A percentile compares a stretch with the other conserved stretches of the same genome.
These are phyloP conservation scores for Cebidichthys violaceus DNA, from an alignment of 2,113 vertebrate genomes.

Conservation along the genomic window DNA sequence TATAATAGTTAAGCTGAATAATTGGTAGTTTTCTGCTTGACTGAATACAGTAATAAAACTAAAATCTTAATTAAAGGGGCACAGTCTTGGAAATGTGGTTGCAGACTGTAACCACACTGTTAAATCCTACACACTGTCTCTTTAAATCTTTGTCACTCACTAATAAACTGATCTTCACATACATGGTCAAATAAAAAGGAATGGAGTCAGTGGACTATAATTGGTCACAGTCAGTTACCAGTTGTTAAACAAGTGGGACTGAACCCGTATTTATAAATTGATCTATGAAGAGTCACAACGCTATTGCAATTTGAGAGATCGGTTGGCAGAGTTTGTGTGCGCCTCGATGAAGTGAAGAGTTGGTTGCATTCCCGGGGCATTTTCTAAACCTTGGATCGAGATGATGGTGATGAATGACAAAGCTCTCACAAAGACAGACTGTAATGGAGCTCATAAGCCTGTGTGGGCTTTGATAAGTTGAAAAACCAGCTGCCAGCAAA, in stretches of 20 bases:
- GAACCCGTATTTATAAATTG: not conserved
- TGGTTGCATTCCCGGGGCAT: not conserved
- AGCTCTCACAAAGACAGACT: constrained; percentile 21
- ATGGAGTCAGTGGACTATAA: not conserved
- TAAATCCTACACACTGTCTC: not conserved
- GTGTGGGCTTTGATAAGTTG: constrained; percentile 17
- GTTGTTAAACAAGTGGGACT: not conserved
- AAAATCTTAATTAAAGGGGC: too few species aligned
- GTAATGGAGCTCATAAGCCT: constrained; percentile 10
- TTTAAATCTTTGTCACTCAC: not conserved
- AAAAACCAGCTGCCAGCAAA: constrained; percentile 1
- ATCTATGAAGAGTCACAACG: not conserved
- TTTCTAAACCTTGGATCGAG: not conserved
- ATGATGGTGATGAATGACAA: constrained; percentile 13
- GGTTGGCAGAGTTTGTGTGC: not conserved
- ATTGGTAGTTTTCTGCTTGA: too few species aligned
- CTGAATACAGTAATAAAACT: too few species aligned
- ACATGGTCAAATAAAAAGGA: too few species aligned
- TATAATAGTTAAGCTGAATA: too few species aligned
- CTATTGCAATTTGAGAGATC: not conserved
- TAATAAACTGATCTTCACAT: not conserved
- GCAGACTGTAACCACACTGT: too few species aligned
- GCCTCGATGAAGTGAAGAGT: not conserved
- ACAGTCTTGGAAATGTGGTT: too few species aligned
- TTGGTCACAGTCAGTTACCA: not conserved